These are phyloP conservation scores for Pheucticus melanocephalus DNA, from an alignment of 2,113 vertebrate species.

Conservation along the genomic window DNA sequence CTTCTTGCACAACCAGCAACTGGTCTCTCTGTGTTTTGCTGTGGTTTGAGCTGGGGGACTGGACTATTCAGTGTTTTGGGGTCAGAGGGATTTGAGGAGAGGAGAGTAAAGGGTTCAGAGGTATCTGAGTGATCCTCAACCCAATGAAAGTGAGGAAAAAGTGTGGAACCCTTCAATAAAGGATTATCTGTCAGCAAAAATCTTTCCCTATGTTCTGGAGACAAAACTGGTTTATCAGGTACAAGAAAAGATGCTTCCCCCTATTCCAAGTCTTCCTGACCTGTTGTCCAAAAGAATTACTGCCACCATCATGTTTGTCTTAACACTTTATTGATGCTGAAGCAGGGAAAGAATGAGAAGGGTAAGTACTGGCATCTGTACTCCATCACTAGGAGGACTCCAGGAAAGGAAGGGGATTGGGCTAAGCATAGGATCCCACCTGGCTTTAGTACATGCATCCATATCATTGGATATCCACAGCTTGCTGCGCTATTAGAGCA, in stretches of 20 bases:
- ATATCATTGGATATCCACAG: not conserved
- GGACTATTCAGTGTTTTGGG: not conserved
- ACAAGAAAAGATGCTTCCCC: not conserved
- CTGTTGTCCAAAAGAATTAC: not conserved
- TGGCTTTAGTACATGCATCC: not conserved
- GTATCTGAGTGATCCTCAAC: not conserved
- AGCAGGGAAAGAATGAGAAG: not conserved
- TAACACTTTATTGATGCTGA: not conserved
- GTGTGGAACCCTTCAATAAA: accelerated
- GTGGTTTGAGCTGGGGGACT: not conserved
- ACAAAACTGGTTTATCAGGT: not conserved
- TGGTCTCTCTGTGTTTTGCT: not conserved
- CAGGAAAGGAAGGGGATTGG: not conserved
- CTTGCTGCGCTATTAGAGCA: not conserved
- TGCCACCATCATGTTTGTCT: not conserved
- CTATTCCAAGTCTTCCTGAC: not conserved
- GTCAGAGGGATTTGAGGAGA: not conserved
- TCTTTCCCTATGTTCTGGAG: not conserved
- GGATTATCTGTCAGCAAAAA: not conserved
- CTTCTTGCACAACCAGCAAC: not conserved
- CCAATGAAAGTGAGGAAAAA: not conserved
- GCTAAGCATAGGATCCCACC: not conserved
- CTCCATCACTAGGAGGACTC: not conserved
- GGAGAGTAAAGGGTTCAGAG: not conserved
- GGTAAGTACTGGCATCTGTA: not conserved